Conservation (phyloP, 2,113 vertebrate species). For the Merops nubicus region DNA sequence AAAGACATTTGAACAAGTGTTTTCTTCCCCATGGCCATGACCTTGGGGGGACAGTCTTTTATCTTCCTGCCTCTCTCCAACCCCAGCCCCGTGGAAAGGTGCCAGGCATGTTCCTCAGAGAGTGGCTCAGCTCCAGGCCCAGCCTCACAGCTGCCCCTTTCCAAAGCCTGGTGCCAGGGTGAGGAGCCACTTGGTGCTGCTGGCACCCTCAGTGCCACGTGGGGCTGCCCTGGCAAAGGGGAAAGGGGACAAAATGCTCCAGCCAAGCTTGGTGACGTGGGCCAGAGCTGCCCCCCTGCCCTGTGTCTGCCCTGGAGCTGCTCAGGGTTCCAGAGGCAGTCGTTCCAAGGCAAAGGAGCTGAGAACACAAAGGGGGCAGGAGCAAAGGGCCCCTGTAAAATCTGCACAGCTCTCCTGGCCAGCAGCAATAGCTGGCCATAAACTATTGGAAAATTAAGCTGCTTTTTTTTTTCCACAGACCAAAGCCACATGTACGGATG, state of each 20-base stretch:
- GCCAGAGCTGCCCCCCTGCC: background rate
- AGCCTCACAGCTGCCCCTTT: background rate
- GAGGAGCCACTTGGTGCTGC: background rate
- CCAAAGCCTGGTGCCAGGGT: background rate
- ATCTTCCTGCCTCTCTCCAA: background rate
- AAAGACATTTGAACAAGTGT: background rate
- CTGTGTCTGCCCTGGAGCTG: fast-evolving
- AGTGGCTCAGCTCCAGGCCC: background rate
- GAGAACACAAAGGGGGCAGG: background rate
- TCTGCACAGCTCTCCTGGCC: background rate
- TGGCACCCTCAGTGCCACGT: background rate
- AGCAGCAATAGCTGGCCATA: slow-evolving; percentile 30
- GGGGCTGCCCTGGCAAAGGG: fast-evolving
- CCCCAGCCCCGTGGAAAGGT: background rate
- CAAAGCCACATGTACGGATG: slow-evolving; percentile 16
- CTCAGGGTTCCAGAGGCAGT: background rate
- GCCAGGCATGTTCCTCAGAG: background rate
- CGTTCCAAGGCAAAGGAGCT: background rate
- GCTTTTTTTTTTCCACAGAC: slow-evolving; percentile 3
- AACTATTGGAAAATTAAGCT: slow-evolving; percentile 17
- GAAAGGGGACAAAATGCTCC: background rate
- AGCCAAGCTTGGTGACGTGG: fast-evolving
- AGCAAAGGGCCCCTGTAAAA: background rate
- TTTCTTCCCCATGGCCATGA: background rate
- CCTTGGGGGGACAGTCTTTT: background rate